A percentile compares a stretch with the other conserved stretches of the same genome.
These are phyloP conservation scores for Melinopterus prodromus DNA, from an alignment of 2,888 invertebrate species.

Conservation along the genomic window DNA sequence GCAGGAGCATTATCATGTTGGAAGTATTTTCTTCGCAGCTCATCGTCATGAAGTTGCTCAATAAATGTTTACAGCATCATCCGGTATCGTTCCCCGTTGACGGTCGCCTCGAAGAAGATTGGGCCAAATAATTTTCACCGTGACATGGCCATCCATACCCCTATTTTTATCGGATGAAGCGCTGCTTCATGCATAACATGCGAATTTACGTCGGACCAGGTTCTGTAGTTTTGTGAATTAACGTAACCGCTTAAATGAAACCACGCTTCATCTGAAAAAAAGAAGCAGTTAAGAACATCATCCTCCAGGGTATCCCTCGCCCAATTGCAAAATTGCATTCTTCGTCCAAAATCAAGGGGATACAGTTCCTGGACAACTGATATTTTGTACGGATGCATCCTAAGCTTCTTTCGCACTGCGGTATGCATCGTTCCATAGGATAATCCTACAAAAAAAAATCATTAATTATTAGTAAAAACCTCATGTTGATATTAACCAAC, in stretches of 20 bases:
- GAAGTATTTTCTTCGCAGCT: slow-evolving; percentile 30
- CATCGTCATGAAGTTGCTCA: slow-evolving; percentile 32
- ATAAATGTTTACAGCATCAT: slow-evolving; percentile 27
- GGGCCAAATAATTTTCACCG: slow-evolving; percentile 33
- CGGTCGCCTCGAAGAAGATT: slow-evolving; percentile 34
- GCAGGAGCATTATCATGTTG: slow-evolving; percentile 35
- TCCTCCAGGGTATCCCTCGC: background rate
- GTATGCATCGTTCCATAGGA: background rate
- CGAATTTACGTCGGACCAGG: slow-evolving; percentile 39
- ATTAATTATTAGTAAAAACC: too few species aligned
- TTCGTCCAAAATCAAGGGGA: background rate
- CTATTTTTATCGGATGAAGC: slow-evolving; percentile 36
- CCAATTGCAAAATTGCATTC: background rate
- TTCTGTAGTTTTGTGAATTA: slow-evolving; percentile 37
- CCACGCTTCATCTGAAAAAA: background rate
- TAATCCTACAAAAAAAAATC: too few species aligned
- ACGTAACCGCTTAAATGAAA: slow-evolving; percentile 36
- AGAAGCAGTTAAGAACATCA: background rate
- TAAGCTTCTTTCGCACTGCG: background rate
- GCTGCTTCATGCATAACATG: slow-evolving; percentile 31
- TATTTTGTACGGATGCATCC: background rate
- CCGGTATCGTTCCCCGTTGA: slow-evolving; percentile 31
- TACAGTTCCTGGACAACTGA: background rate
- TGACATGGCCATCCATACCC: slow-evolving; percentile 37
- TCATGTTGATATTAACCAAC: too few species aligned